These are phyloP conservation scores for Monomorium pharaonis DNA, from an alignment of 1,140 invertebrate species.

Conservation along the genomic window DNA sequence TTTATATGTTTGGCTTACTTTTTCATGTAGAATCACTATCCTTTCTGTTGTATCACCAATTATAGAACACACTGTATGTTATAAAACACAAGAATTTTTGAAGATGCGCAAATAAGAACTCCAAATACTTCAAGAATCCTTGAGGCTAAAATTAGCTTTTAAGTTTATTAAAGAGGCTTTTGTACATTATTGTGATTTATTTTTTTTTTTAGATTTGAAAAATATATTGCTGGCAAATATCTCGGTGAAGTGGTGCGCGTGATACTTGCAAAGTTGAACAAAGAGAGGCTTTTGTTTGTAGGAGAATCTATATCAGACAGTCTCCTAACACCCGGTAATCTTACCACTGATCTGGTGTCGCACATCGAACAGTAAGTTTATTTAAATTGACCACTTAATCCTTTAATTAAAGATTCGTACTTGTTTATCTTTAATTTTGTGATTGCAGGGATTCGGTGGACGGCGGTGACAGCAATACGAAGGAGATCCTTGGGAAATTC, in stretches of 20 bases:
- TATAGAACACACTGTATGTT: neutral
- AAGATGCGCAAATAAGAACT: neutral
- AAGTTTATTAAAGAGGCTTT: neutral
- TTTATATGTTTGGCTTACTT: no score
- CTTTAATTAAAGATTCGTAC: neutral
- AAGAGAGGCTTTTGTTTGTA: constrained; percentile 86
- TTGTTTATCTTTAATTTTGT: neutral
- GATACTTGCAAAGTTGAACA: constrained; percentile 85
- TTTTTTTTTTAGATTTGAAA: constrained; percentile 87
- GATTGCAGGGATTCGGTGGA: constrained; percentile 83
- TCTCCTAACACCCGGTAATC: constrained; percentile 84
- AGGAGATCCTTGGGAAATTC: constrained; percentile 83
- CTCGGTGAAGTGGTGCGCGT: constrained; percentile 88
- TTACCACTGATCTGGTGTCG: constrained; percentile 90
- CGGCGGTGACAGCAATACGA: constrained; percentile 80
- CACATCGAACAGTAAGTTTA: constrained; percentile 89
- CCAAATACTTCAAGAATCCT: neutral
- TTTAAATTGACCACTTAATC: neutral
- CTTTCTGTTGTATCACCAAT: no score
- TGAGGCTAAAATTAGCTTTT: neutral
- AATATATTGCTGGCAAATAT: constrained; percentile 89
- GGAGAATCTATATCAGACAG: constrained; percentile 80
- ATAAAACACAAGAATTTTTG: neutral
- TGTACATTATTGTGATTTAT: constrained; percentile 4
- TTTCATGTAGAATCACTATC: no score